Base-by-base conservation (phyloP, 2,797 vertebrate genomes). In the Pseudochirops corinnae region DNA sequence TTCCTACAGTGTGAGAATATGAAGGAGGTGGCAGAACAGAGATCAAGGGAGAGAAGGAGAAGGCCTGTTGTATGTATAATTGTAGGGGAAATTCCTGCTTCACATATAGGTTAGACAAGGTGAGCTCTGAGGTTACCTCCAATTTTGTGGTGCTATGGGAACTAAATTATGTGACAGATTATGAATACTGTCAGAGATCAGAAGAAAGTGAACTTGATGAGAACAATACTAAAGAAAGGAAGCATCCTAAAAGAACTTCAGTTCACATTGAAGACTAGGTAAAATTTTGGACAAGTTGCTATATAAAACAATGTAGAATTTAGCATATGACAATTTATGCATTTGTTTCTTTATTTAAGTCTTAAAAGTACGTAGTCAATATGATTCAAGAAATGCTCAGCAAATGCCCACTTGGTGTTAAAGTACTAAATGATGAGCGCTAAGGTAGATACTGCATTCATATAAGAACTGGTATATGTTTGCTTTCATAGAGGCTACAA, bases 1-100 rank as follows among this genome's bases (percentile, higher is more conserved):
- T 93, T 56, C 82, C 6, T 28, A 92, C 74, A 55, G 10, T 91
- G 94, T 95, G 28, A 60, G 24, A 95, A 90, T 95, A n/a, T 92
- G 92, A 92, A 94, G 26, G 1, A 92, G 55, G 16, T 39, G 90
- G 26, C 56, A 92, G 91, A n/a, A 39, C 14, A 6, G 31, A 62
- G 33, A n/a, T n/a, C 62, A 74, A 74, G 62, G 33, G 33, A 90
- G 55, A 90, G 16, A 62, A 33, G 14, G 92, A 53, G 12, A 93
- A 74, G n/a, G n/a, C 33, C 4, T 33, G 62, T 5, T 16, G 4
- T 14, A n/a, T 13, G 11, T 67, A 67, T 67, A n/a, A 33, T 67
- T 67, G 33, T 67, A 67, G 4, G 12, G 62, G 4, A 67, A 67
- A 33, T 33, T 67, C 13, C 33, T n/a, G 14, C 13, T 67, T n/a